These are phyloP conservation scores for Fregetta grallaria DNA, from an alignment of 2,113 vertebrate species.

Conservation along the genomic window DNA sequence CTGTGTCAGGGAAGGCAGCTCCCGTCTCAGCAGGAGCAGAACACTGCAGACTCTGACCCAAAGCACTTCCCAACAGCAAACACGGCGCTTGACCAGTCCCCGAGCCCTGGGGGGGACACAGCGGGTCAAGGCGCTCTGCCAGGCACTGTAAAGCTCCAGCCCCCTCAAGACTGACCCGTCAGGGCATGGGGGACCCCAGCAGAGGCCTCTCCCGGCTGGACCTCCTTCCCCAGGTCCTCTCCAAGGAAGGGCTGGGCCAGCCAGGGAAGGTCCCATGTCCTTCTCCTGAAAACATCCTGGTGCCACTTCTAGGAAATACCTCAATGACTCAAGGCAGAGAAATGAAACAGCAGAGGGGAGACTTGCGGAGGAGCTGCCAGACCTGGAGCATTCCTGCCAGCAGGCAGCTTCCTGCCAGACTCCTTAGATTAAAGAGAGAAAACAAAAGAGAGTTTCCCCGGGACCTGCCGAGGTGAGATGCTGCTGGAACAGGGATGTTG, in stretches of 20 bases:
- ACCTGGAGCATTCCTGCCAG: not conserved
- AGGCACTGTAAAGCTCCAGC: not conserved
- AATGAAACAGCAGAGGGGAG: not conserved
- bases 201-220: not conserved
- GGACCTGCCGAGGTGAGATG: not conserved
- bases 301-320: not conserved
- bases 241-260: not conserved
- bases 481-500: not conserved
- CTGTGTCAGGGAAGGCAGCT: accelerated
- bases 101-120: not conserved
- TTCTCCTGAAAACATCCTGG: not conserved
- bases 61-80: not conserved
- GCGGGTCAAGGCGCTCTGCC: not conserved
- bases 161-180: not conserved
- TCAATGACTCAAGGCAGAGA: not conserved
- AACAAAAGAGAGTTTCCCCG: not conserved
- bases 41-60: accelerated
- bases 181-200: not conserved
- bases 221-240: not conserved
- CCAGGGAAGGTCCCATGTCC: not conserved
- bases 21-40: not conserved
- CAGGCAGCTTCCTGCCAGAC: not conserved
- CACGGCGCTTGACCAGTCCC: accelerated
- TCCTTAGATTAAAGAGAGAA: not conserved
- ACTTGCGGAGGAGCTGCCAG: not conserved